Percentiles rank a stretch among this genome's conserved stretches.
phyloP scores from a whole-genome alignment of 2,888 invertebrate species.

The Galeruca laticollis region DNA sequence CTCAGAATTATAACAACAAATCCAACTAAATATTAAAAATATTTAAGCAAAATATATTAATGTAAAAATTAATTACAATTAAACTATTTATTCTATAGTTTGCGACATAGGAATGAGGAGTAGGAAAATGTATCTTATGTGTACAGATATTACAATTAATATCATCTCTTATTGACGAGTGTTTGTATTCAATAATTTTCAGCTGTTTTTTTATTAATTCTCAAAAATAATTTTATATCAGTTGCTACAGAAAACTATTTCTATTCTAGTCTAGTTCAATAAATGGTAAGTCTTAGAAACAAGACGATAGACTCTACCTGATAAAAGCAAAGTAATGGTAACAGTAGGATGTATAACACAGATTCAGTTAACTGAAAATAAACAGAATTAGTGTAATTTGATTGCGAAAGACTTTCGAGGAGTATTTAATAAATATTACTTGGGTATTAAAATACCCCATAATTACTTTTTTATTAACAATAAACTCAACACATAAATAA shows the following conservation, averaged over 20 bases:
- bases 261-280: not conserved
- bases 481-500: constrained; percentile 52
- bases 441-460: constrained; percentile 15
- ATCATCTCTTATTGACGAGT: too few relatives aligned
- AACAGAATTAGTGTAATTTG: constrained; percentile 19
- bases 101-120: too few relatives aligned
- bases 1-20: too few relatives aligned
- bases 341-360: constrained; percentile 27
- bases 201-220: too few relatives aligned
- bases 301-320: not conserved
- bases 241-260: not conserved
- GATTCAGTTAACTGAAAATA: constrained; percentile 29
- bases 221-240: not conserved
- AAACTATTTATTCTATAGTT: too few relatives aligned
- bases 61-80: too few relatives aligned
- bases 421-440: constrained; percentile 31
- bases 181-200: too few relatives aligned
- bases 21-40: too few relatives aligned
- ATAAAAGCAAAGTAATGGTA: constrained; percentile 21
- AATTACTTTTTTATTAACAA: constrained; percentile 47
- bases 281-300: too few relatives aligned
- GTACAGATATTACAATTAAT: too few relatives aligned
- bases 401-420: constrained; percentile 22
- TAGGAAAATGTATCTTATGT: too few relatives aligned
- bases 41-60: too few relatives aligned